Evolutionary conservation across 1,140 invertebrate genomes (phyloP), one percentile per base, ranked within the genome.

Genomic region (Bombus superbus): DNA sequence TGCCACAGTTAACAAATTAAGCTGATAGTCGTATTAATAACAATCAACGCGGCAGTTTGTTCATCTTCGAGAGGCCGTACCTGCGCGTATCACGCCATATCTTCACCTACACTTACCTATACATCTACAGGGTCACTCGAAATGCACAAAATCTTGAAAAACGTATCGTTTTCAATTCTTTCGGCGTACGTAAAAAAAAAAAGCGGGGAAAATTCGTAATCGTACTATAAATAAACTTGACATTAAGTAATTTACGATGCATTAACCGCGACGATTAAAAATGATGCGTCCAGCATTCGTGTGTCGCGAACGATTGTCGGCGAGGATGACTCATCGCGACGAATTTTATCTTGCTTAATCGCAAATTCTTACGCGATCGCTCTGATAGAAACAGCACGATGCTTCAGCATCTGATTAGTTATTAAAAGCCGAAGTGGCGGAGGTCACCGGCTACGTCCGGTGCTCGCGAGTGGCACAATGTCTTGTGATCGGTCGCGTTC

Each of bases 361-460:
- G 25, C 47, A 13, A 40, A 18, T 62, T 38, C 18, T 59, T 53
- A 25, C 40, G 40, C 44, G 69, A 40, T 40, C 42, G 40, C 38
- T 13, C 32, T 8, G 25, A 3, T 35, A 44, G n/a, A 69, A 64
- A 73, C 25, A 44, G 1, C 2, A 38, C 38, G 32, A 72, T 11
- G 53, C 28, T 78, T 78, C 42, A 44, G 25, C 73, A 86, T 68
- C 79, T 86, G 81, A 88, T 88, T 82, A 86, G 64, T 78, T 88
- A 86, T 86, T 88, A 88, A 88, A 88, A 88, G 84, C 47, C 72
- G 44, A 78, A 44, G 79, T 84, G 75, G 5, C 80, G 68, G 62
- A 78, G 84, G 83, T 87, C 86, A 81, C 1, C 68, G 44, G 22
- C 68, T n/a, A 88, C 74, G 79, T 88, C 84, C 84, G 87, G 87